These are phyloP conservation scores for Struthidea cinerea DNA, from an alignment of 2,113 vertebrate species.

Conservation along the genomic window DNA sequence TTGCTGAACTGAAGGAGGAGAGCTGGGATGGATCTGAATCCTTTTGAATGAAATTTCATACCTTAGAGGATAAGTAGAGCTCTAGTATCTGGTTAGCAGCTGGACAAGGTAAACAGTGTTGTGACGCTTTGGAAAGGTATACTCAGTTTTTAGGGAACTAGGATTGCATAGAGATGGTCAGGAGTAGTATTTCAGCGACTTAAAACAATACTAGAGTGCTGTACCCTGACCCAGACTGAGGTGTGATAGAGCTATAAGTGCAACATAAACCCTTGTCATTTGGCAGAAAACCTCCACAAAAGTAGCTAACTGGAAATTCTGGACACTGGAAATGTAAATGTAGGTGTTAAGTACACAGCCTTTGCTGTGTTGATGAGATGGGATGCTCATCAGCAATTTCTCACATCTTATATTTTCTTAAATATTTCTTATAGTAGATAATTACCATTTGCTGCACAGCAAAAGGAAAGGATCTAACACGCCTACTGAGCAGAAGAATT, in stretches of 20 bases:
- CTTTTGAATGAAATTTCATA: conserved; percentile 25
- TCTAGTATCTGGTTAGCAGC: not conserved
- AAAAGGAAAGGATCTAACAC: not conserved
- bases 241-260: not conserved
- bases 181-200: not conserved
- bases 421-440: not conserved
- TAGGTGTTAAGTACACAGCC: not conserved
- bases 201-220: not conserved
- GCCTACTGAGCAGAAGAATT: not conserved
- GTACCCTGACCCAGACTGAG: not conserved
- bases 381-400: not conserved
- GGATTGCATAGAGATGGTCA: not conserved
- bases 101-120: not conserved
- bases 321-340: not conserved
- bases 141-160: not conserved
- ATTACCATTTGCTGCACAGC: not conserved
- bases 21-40: not conserved
- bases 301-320: not conserved
- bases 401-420: not conserved
- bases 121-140: not conserved
- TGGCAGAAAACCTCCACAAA: not conserved
- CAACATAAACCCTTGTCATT: not conserved
- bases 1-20: conserved; percentile 39
- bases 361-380: not conserved
- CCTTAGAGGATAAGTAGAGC: not conserved